Base-by-base conservation (phyloP, 2,888 invertebrate genomes). In the Frankliniella intonsa region DNA sequence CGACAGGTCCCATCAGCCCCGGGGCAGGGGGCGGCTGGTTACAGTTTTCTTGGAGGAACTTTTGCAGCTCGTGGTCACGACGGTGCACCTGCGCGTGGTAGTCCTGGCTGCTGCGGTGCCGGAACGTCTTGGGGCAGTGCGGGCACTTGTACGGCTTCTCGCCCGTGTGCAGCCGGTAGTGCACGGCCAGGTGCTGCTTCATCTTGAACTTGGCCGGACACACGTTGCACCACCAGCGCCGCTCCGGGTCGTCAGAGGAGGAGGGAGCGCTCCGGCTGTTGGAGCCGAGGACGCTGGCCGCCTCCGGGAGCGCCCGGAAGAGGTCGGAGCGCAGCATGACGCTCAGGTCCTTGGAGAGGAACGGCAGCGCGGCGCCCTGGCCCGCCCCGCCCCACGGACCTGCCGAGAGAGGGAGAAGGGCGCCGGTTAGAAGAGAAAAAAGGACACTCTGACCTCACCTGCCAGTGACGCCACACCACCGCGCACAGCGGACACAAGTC, bases 71-170 rank as follows among this genome's bases (percentile, higher is more conserved):
- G n/a, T 69, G 69, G 69, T 69, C 69, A 11, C 69, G n/a, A 8
- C 69, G 69, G 69, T 69, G 69, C 22, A 69, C 69, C 7, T 69
- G 69, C 5, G 69, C 69, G 22, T 69, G 69, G 69, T 69, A 69
- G 22, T 69, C 69, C 69, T 69, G 69, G 22, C 69, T 69, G 22
- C 69, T 69, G 69, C 69, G 69, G 22, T 69, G 69, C 9, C 69
- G 69, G 69, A 69, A 69, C 22, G 69, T 69, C 69, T 69, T 69
- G 69, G 69, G 69, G 69, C 69, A 69, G 69, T 69, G 69, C 69
- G 69, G 69, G 69, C 69, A 69, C 69, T 69, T 69, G 69, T 69
- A 69, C 5, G 69, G 69, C 22, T 69, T 69, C 69, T 69, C 69
- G 69, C 69, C 69, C 69, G 69, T 69, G 69, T 69, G 69, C 69